Base-by-base conservation (phyloP, 2,888 invertebrate species). In the Thereva nobilitata region DNA sequence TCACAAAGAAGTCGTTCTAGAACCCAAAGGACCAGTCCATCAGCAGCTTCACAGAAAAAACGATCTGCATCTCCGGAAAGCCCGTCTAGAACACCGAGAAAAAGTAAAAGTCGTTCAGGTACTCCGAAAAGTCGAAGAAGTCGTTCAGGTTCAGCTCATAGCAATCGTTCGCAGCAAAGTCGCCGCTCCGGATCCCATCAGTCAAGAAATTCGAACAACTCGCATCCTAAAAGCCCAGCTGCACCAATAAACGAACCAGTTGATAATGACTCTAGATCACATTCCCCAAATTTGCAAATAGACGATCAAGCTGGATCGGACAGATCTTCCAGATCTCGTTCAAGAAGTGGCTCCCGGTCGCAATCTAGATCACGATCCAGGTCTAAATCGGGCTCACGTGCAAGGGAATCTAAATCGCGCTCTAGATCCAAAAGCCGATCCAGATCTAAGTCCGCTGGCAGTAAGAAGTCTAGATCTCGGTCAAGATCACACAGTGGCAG, bases 211-310 rank as follows among this genome's bases (percentile, higher is more conserved):
- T 66, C 40, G 37, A 49, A 6, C 8, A 9, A 40, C 1, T 47
- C 53, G 5, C 59, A 37, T 10, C 66, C 55, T 68, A 59, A 40
- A 54, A 70, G 50, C 41, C 52, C 42, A 47, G 67, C 10, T 12
- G 23, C 23, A 23, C 23, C 23, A 23, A 1, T 23, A 23, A 23
- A 23, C 23, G 23, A 23, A 23, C 77, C 1, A 74, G 73, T 52
- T 78, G 82, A 64, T 66, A 81, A 66, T 75, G 80, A 86, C 0
- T 83, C 82, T 23, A 84, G 85, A 5, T 82, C 79, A 0, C 84
- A 84, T 37, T 84, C 83, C 10, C 84, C 84, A 0, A 82, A 82
- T 72, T 76, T 84, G 47, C 80, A 84, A 79, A 84, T 84, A 64
- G 84, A 84, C 72, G 80, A 80, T 61, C 75, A 78, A 35, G 83